These are phyloP conservation scores for Gisinianus flammeolus DNA, from an alignment of 2,888 invertebrate genomes.

Conservation along the genomic window DNA sequence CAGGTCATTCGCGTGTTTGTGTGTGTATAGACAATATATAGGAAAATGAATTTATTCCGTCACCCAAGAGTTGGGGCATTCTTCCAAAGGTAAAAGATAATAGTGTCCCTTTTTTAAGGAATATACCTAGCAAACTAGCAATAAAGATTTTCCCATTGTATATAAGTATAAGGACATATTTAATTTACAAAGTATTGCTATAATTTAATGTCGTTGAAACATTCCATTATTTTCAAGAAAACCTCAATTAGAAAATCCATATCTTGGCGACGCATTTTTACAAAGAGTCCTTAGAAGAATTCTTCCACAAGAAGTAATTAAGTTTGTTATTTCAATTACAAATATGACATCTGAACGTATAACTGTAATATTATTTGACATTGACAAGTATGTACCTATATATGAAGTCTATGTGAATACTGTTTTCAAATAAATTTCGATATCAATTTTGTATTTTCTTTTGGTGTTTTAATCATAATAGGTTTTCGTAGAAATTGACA, in stretches of 20 bases:
- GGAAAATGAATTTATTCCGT: slow-evolving; percentile 43
- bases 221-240: too few relatives aligned
- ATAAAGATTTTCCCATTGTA: too few relatives aligned
- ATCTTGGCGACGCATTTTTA: slow-evolving; percentile 61
- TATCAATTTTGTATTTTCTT: neutral
- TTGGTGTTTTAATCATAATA: neutral
- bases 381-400: neutral
- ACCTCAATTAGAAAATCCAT: slow-evolving; percentile 63
- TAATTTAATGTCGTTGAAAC: too few relatives aligned
- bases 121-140: too few relatives aligned
- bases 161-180: too few relatives aligned
- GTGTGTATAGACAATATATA: neutral
- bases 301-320: slow-evolving; percentile 60
- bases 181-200: too few relatives aligned
- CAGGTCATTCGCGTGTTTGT: too few relatives aligned
- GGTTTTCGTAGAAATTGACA: slow-evolving; percentile 36
- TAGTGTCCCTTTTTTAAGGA: too few relatives aligned
- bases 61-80: slow-evolving; percentile 60
- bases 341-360: too few relatives aligned
- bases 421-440: neutral
- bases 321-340: too few relatives aligned
- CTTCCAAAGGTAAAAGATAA: too few relatives aligned
- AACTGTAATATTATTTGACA: too few relatives aligned
- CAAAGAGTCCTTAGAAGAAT: slow-evolving; percentile 61
- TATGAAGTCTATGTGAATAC: neutral